A percentile compares a stretch with the other conserved stretches of the same genome.
These are phyloP conservation scores for Drosophila mayri DNA, from an alignment of 1,140 invertebrate genomes.

Conservation along the genomic window DNA sequence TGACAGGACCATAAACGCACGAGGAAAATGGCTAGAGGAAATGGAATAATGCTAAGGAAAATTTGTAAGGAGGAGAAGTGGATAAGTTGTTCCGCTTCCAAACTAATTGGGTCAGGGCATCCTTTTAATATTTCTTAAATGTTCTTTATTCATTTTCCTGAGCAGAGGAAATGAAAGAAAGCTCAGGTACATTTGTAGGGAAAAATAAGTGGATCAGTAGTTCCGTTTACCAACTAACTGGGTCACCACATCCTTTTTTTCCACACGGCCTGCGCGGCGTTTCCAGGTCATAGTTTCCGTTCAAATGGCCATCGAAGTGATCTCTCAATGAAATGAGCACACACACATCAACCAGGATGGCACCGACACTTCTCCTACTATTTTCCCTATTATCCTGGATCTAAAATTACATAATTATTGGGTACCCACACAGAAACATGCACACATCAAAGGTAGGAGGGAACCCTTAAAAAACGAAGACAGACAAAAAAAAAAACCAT, in stretches of 20 bases:
- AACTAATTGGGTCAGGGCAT: constrained; percentile 55
- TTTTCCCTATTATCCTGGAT: constrained; percentile 45
- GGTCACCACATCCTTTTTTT: constrained; percentile 59
- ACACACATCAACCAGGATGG: constrained; percentile 26
- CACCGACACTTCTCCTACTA: constrained; percentile 63
- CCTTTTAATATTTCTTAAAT: constrained; percentile 23
- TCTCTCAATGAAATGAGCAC: constrained; percentile 50
- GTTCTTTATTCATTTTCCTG: neutral
- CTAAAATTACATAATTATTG: constrained; percentile 82
- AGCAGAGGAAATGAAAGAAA: constrained; percentile 20
- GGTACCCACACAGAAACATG: constrained; percentile 24
- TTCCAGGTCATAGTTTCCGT: constrained; percentile 75
- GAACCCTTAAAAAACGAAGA: constrained; percentile 48
- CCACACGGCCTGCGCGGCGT: constrained; percentile 37
- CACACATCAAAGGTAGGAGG: constrained; percentile 13
- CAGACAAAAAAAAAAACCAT: constrained; percentile 46
- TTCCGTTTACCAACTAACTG: constrained; percentile 51
- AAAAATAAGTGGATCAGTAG: constrained; percentile 55
- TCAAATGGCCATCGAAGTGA: constrained; percentile 56
- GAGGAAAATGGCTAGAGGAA: constrained; percentile 26
- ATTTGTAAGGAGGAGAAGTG: constrained; percentile 17
- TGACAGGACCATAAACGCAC: constrained; percentile 52
- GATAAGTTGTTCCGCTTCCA: constrained; percentile 61
- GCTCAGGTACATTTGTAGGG: constrained; percentile 6
- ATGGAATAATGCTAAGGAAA: constrained; percentile 16